Base-by-base conservation (phyloP, 2,797 vertebrate genomes). In the Nannoperca australis region DNA sequence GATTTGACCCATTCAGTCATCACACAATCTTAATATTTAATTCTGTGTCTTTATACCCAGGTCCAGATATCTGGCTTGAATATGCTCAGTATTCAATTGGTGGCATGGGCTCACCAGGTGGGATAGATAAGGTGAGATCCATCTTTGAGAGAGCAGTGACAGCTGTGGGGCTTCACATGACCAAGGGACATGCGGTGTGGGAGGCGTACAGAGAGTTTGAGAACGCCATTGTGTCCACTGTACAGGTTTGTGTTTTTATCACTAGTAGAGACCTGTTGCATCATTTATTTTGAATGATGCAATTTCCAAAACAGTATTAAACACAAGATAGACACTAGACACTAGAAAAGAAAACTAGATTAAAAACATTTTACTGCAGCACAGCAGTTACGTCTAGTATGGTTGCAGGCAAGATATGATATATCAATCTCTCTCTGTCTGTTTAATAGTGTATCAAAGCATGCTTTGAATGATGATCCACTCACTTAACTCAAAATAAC, bases 21-120 rank as follows among this genome's bases (percentile, higher is more conserved):
- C 55, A 44, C 27, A 14, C 20, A 0, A 51, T 56, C 2, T 6
- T 61, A 45, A 79, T 1, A 22, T 74, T 49, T 63, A 50, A 56
- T 38, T 45, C 5, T 11, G 12, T 42, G 10, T 68, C 4, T 70
- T 81, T 22, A 20, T 54, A 36, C 55, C 8, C 42, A 99, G 98
- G 98, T 91, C 98, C 98, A 56, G 97, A 99, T 64, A 97, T 99
- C 69, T 99, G 98, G 98, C 90, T 99, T 30, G 98, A 99, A 66
- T 99, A 97, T 1, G 97, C 97, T 34, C 98, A 99, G 82, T 99
- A 97, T 88, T 98, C 98, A 0, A 98, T 99, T 0, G 98, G 98
- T 1, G 98, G 97, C 32, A 99, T 99, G 75, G 98, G 97, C 0
- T 94, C 95, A 73, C 95, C 96, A 1, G 98, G 97, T 17, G 98